Evolutionary conservation across 2,888 invertebrate species (phyloP).

Genomic region (Limnephilus rhombicus): DNA sequence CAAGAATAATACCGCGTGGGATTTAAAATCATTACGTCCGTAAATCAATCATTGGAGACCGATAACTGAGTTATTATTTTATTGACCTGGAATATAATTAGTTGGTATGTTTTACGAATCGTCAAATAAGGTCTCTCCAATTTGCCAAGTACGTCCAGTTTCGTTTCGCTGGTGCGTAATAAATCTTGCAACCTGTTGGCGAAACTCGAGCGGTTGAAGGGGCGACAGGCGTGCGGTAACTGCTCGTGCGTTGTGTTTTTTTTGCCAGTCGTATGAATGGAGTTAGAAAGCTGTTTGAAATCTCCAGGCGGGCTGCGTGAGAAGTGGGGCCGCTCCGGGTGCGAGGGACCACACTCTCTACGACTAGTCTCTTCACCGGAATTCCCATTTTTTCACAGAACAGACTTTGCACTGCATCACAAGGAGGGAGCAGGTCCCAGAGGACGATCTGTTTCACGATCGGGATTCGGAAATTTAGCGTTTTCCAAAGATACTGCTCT

Average conservation of each 20-base stretch:
- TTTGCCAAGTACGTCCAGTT: background rate
- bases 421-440: too few species aligned
- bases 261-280: constrained; percentile 12
- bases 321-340: background rate
- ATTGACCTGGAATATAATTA: background rate
- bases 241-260: background rate
- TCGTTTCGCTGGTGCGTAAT: background rate
- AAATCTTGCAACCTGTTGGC: background rate
- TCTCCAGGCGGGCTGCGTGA: constrained; percentile 9
- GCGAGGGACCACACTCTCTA: background rate
- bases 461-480: background rate
- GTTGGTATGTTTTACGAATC: background rate
- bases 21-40: background rate
- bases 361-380: background rate
- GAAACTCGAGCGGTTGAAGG: background rate
- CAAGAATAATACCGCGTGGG: background rate
- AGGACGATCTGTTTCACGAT: too few species aligned
- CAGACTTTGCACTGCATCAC: background rate
- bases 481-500: background rate
- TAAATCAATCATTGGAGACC: background rate
- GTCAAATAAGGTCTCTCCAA: background rate
- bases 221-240: constrained; percentile 15
- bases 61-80: background rate
- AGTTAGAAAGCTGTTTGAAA: constrained; percentile 33
- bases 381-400: background rate